These are phyloP conservation scores for Trachelipus rathkii DNA, from an alignment of 1,140 invertebrate species.

Conservation along the genomic window DNA sequence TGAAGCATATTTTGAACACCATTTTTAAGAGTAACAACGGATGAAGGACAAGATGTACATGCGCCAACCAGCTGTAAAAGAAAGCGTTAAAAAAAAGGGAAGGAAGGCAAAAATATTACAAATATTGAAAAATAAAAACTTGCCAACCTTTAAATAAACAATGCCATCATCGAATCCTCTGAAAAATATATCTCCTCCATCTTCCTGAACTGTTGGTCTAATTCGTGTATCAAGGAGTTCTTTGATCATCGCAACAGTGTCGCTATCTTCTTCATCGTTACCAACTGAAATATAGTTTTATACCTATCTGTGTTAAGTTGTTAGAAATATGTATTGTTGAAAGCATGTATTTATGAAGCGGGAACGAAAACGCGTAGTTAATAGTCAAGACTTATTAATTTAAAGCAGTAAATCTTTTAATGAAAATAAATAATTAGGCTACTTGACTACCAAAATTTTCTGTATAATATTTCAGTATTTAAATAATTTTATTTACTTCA, in stretches of 20 bases:
- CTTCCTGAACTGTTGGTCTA: slow-evolving; percentile 96
- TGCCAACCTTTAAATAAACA: slow-evolving; percentile 87
- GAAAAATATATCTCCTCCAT: slow-evolving; percentile 98
- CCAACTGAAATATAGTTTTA: slow-evolving; percentile 23
- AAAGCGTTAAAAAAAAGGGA: not conserved
- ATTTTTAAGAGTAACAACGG: slow-evolving; percentile 94
- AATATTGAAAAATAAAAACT: not conserved
- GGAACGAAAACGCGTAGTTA: too few species aligned
- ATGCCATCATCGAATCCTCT: slow-evolving; percentile 79
- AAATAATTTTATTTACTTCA: too few species aligned
- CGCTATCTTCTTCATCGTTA: slow-evolving; percentile 80
- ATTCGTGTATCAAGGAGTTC: slow-evolving; percentile 95
- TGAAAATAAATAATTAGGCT: too few species aligned
- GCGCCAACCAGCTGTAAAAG: slow-evolving; percentile 63
- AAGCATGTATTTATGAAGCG: too few species aligned
- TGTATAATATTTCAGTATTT: too few species aligned
- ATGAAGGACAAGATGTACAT: slow-evolving; percentile 96
- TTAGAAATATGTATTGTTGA: too few species aligned
- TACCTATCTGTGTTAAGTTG: too few species aligned
- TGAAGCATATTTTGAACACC: slow-evolving; percentile 99
- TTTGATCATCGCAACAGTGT: slow-evolving; percentile 96
- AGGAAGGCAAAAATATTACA: too few species aligned
- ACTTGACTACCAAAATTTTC: too few species aligned
- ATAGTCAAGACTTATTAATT: too few species aligned
- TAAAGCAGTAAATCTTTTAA: too few species aligned